Evolutionary conservation across 2,113 vertebrate genomes (phyloP), one percentile per base, ranked within the genome.

Genomic region (Talpa occidentalis): DNA sequence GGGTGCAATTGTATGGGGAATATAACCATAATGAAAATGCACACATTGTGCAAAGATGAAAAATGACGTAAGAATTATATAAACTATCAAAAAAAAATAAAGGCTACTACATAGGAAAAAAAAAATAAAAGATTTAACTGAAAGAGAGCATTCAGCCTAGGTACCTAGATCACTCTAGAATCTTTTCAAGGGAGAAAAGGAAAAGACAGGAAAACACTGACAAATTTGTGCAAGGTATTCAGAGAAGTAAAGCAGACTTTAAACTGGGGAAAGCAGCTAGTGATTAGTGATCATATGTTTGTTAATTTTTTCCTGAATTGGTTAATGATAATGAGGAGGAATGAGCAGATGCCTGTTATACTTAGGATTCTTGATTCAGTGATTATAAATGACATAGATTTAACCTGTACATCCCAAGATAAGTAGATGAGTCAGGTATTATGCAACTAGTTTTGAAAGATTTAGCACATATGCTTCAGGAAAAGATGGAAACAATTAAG

Each of bases 121-220:
- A n/a, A n/a, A n/a, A n/a, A n/a, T 99, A 97, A 99, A 99, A 98
- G 99, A 99, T 49, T 98, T 99, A 94, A 99, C 99, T 97, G 99
- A 99, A 98, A 99, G 98, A 78, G 99, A 99, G 99, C 98, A 99
- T 91, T 97, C 98, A 72, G 99, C 99, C 98, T 99, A 94, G 99
- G 99, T 96, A 99, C 99, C 78, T 99, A 99, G 96, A 99, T 99
- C 97, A 99, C 99, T 60, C 98, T 99, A 98, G 99, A 99, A 96
- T 99, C 99, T 67, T 99, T 99, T 98, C 99, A 9, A 99, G 99
- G 99, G 99, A 99, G 97, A 99, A 99, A 98, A 99, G 99, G 97
- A 99, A 99, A 98, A 98, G 99, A 98, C 99, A 99, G 98, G 99
- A 99, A 94, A 99, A 99, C 96, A 98, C 99, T 64, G 98, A 98